phyloP scores from a whole-genome alignment of 2,888 invertebrate species.

The Trissolcus japonicus region DNA sequence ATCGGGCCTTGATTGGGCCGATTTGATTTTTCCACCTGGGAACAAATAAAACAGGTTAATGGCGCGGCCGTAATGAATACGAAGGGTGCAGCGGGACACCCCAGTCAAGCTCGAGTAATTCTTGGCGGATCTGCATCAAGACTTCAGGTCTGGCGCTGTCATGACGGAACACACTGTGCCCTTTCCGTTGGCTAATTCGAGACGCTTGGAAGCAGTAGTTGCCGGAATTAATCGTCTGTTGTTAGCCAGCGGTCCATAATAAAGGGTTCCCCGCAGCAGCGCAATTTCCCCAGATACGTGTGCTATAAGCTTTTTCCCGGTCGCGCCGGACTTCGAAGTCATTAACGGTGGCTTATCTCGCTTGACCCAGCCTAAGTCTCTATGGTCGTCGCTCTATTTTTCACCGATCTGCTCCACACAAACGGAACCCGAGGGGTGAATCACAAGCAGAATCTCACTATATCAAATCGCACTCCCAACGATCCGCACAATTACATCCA shows the following conservation, averaged over 20 bases:
- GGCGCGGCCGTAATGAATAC: conserved; percentile 40
- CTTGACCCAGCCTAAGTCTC: conserved; percentile 27
- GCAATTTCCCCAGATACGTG: conserved; percentile 35
- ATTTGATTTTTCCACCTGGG: too few relatives aligned
- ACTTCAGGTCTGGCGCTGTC: conserved; percentile 40
- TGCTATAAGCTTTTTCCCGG: conserved; percentile 34
- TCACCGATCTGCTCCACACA: conserved; percentile 20
- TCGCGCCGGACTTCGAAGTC: conserved; percentile 40
- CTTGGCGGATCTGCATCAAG: conserved; percentile 49
- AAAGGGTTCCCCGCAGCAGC: conserved; percentile 29
- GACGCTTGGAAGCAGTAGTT: conserved; percentile 37
- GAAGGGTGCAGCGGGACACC: conserved; percentile 45
- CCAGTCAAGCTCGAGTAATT: conserved; percentile 46
- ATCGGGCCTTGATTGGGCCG: too few relatives aligned
- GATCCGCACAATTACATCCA: conserved; percentile 34
- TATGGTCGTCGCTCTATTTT: conserved; percentile 34
- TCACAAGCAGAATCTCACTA: conserved; percentile 19
- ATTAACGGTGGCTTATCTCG: conserved; percentile 49
- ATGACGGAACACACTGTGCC: conserved; percentile 31
- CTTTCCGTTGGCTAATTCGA: conserved; percentile 40
- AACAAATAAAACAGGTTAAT: conserved; percentile 47
- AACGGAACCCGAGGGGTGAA: conserved; percentile 27
- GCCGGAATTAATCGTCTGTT: conserved; percentile 47
- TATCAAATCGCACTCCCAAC: conserved; percentile 27
- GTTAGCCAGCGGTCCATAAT: conserved; percentile 38